Conservation (phyloP, 2,797 vertebrate genomes). For the Pangasius macronema region DNA sequence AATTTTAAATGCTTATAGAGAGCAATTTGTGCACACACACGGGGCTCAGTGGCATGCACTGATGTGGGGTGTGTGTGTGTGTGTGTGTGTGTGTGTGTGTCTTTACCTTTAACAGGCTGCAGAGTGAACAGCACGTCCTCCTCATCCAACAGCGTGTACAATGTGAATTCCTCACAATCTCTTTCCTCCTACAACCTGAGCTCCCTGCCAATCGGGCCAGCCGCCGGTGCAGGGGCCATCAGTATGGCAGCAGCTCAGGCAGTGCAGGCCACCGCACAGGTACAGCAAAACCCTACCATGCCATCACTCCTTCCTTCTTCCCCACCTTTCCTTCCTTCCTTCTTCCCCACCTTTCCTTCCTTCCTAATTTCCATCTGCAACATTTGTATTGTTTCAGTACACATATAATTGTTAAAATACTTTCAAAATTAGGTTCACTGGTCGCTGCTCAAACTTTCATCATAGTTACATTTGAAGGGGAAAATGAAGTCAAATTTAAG, state of each 20-base stretch:
- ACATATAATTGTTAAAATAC: not conserved
- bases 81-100: conserved; percentile 50
- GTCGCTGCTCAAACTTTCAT: not conserved
- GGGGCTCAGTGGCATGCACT: not conserved
- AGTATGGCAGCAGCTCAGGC: conserved; percentile 98
- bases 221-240: conserved; percentile 88
- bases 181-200: conserved; percentile 93
- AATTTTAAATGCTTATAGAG: not conserved
- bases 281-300: conserved; percentile 53
- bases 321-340: not conserved
- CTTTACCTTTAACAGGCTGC: no score
- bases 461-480: not conserved
- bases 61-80: not conserved
- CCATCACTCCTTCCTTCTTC: not conserved
- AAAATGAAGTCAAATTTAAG: not conserved
- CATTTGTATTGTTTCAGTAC: not conserved
- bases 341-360: not conserved
- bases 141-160: conserved; percentile 89
- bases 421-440: not conserved
- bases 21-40: not conserved
- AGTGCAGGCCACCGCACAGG: conserved; percentile 98
- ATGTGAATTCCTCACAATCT: conserved; percentile 89
- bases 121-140: conserved; percentile 91
- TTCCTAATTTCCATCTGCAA: not conserved
- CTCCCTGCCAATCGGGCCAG: conserved; percentile 87